Conservation (phyloP, 2,888 invertebrate species). For the Mimachlamys varia region DNA sequence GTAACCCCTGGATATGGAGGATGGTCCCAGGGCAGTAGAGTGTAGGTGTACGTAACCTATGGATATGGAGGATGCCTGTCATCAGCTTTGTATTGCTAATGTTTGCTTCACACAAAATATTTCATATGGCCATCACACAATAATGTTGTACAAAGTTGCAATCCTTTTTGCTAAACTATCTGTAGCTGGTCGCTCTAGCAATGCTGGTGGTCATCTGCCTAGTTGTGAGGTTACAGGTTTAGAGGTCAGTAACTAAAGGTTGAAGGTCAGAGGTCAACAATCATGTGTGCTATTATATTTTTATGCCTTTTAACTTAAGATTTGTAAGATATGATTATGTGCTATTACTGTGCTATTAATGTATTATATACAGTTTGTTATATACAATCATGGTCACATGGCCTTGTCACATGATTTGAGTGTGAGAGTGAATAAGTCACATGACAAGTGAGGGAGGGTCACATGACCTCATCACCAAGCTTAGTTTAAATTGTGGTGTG, state of each 20-base stretch:
- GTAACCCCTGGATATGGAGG: too few relatives aligned
- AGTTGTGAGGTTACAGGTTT: neutral
- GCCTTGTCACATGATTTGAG: conserved; percentile 24
- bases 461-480: neutral
- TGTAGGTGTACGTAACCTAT: too few relatives aligned
- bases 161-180: neutral
- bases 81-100: too few relatives aligned
- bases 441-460: neutral
- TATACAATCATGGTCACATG: conserved; percentile 21
- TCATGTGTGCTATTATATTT: conserved; percentile 32
- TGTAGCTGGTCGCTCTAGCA: neutral
- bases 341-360: conserved; percentile 24
- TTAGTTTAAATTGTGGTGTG: neutral
- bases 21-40: too few relatives aligned
- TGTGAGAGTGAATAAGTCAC: conserved; percentile 6
- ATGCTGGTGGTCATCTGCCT: neutral
- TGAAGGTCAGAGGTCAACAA: neutral
- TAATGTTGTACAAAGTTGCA: neutral
- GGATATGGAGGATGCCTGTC: too few relatives aligned
- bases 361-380: neutral
- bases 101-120: too few relatives aligned
- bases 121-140: neutral
- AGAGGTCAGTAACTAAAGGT: conserved; percentile 18
- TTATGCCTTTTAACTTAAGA: conserved; percentile 32
- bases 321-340: conserved; percentile 8